Evolutionary conservation across 1,140 invertebrate genomes (phyloP), one percentile per base, ranked within the genome.

Genomic region (Ectropis grisescens): DNA sequence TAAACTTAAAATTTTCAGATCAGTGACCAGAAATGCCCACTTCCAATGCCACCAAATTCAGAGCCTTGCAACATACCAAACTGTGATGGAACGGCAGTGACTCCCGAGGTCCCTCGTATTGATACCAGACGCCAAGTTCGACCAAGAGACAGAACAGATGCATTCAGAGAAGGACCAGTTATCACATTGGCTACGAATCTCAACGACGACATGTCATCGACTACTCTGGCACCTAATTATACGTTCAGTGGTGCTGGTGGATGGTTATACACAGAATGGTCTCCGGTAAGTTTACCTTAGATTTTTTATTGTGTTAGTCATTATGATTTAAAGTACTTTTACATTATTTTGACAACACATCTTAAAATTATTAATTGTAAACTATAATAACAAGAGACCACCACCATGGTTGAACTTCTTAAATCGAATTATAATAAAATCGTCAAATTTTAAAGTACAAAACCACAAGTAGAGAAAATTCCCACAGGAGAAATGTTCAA

Each of bases 201-300:
- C 2, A 58, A 67, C 9, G 69, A 69, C 6, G 70, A 62, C 24
- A 67, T 69, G 27, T 38, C 65, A 5, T 51, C 43, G 11, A 47
- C 59, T n/a, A 45, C 51, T 1, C 43, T 57, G 11, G 57, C 58
- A 23, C 52, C 58, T 0, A 42, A 54, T 0, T 81, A 65, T 39
- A 71, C 46, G 13, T 64, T 60, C 40, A 76, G 41, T 22, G 72
- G 62, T 11, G 59, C 49, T 15, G 75, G 70, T 5, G 76, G 76
- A 32, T 81, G 76, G 76, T 34, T 81, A 8, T 75, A 71, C 32
- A 80, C 75, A 1, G 75, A 80, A 34, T 80, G 75, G 75, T 80
- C 75, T 11, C 56, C 69, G 60, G 75, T 75, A 56, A 41, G 16
- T 3, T 19, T 19, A n/a, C n/a, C n/a, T n/a, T n/a, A n/a, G n/a